Evolutionary conservation across 2,113 vertebrate species (phyloP).

Genomic region (Acanthisitta chloris): DNA sequence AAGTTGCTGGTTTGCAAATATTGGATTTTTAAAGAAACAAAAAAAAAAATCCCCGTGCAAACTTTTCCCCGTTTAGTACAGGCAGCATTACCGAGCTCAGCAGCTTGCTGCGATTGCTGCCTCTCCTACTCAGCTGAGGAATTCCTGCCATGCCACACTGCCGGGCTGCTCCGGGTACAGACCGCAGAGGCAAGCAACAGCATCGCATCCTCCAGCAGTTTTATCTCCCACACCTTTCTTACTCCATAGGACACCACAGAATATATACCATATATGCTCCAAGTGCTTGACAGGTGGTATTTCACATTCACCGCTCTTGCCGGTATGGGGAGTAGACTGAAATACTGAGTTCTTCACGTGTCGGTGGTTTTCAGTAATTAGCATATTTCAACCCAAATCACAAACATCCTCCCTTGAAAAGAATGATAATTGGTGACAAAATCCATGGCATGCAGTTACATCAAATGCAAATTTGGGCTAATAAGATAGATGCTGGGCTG

Average conservation of each 20-base stretch:
- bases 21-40: not conserved
- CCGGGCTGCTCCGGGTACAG: not conserved
- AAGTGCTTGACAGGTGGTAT: not conserved
- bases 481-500: not conserved
- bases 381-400: conserved; percentile 50
- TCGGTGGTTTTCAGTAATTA: conserved; percentile 32
- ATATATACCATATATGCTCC: not conserved
- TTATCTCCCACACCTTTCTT: not conserved
- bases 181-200: not conserved
- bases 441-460: conserved; percentile 23
- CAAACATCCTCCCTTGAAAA: conserved; percentile 42
- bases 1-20: not conserved
- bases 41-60: not conserved
- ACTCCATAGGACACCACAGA: not conserved
- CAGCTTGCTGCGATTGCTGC: not conserved
- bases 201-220: not conserved
- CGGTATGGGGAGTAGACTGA: not conserved
- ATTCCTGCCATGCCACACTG: not conserved
- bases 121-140: not conserved
- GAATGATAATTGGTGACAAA: conserved; percentile 54
- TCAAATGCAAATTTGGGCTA: conserved; percentile 48
- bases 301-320: not conserved
- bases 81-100: not conserved
- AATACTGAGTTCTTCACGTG: conserved; percentile 37
- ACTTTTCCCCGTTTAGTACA: not conserved